Percentiles rank a stretch among this genome's conserved stretches.
Conservation (phyloP, 2,888 invertebrate species). For the Hetaerina titia region DNA sequence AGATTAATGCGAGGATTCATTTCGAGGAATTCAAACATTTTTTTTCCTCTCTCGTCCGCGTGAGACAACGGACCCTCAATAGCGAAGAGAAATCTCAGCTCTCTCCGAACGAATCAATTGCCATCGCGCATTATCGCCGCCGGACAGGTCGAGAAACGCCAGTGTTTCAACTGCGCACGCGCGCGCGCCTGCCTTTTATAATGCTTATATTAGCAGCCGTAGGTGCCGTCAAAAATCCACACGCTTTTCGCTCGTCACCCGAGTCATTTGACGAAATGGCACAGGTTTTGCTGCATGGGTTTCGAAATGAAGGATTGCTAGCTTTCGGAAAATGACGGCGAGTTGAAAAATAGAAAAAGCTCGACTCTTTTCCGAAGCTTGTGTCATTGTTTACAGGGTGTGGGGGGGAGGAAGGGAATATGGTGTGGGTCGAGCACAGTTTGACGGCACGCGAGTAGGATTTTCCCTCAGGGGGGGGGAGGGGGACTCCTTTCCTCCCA, state of each 20-base stretch:
- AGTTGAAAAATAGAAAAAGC: background rate
- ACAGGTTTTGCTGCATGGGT: background rate
- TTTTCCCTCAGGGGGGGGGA: background rate
- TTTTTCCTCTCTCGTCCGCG: background rate
- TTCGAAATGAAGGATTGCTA: background rate
- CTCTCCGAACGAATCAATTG: constrained; percentile 39
- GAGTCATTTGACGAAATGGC: constrained; percentile 27
- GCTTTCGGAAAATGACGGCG: background rate
- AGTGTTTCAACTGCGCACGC: background rate
- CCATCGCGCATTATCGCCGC: background rate
- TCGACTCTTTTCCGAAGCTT: background rate
- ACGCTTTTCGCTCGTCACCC: background rate
- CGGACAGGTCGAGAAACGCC: background rate
- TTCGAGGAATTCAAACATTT: background rate
- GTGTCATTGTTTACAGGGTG: background rate
- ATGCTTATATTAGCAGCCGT: background rate
- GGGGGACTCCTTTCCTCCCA: background rate
- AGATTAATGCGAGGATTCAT: constrained; percentile 12
- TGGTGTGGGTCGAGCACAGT: background rate
- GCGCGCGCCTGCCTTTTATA: background rate
- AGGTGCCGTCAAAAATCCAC: constrained; percentile 9
- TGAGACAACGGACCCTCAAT: background rate
- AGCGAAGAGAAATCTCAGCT: constrained; percentile 7
- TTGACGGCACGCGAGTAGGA: background rate
- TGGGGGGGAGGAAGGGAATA: too few species aligned